Conservation (phyloP, 2,113 vertebrate species). For the Rhinoptilus africanus region DNA sequence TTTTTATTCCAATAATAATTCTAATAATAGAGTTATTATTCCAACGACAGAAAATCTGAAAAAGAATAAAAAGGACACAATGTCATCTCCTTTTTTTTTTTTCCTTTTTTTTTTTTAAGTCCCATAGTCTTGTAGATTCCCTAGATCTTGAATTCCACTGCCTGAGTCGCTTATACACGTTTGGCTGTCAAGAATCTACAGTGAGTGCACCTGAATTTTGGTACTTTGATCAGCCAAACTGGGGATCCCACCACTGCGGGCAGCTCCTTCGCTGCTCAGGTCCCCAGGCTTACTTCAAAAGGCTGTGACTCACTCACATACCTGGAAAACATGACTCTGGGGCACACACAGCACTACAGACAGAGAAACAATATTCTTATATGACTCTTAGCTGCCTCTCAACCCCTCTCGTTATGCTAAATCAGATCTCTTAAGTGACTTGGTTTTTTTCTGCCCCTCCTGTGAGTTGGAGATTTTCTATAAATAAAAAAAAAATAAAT, state of each 20-base stretch:
- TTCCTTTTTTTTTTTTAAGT: neutral
- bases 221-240: neutral
- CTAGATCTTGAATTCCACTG: neutral
- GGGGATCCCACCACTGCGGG: rapidly evolving
- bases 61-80: no score
- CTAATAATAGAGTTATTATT: neutral
- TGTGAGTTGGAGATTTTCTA: neutral
- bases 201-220: neutral
- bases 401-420: neutral
- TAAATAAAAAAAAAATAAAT: neutral
- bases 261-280: rapidly evolving
- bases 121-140: neutral
- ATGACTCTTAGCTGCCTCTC: neutral
- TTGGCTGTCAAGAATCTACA: neutral
- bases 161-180: neutral
- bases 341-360: neutral
- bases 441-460: neutral
- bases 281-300: neutral
- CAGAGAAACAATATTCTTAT: neutral
- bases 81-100: neutral
- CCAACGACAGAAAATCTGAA: neutral
- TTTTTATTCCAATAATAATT: no score
- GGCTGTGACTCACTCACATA: neutral
- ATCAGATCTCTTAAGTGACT: neutral
- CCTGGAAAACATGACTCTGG: neutral